Base-by-base conservation (phyloP, 2,888 invertebrate genomes). In the Acholoe squamosa region DNA sequence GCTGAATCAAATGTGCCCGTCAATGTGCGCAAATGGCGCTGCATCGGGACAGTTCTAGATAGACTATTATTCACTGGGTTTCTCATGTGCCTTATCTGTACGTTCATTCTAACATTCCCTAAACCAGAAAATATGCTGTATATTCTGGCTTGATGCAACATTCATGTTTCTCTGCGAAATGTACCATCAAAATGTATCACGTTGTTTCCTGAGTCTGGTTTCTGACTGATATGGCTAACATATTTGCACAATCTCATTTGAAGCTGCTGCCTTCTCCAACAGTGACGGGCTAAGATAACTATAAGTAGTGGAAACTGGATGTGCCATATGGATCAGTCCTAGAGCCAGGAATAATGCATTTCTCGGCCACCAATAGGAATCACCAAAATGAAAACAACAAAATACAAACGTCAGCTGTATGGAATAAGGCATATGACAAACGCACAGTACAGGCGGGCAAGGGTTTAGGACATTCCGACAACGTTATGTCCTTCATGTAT, bases 101-200 rank as follows among this genome's bases (percentile, higher is more conserved):
- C 84, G n/a, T 84, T 84, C 84, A 51, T 84, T 25, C 43, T 84
- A 1, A 84, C 84, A 51, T 84, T 84, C 84, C 84, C 84, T 34
- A 84, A 84, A 25, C 84, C 84, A 43, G 84, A 84, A 28, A 84
- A 84, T 22, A 84, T 84, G 84, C 84, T 84, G 34, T 84, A 84
- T 84, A 84, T 84, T 34, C 51, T 84, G n/a, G 84, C 84, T 43
- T 84, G 51, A 84, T 84, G 43, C 34, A 12, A 7, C 14, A 34
- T 1, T 34, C 84, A n/a, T 5, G 14, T 34, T 3, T 71, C 28
- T 28, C 25, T 71, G 7, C 19, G 5, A 71, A 28, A 71, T 31
- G 71, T 25, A 7, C 25, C 31, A 28, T 28, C n/a, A 1, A 14
- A 28, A 25, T 14, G 71, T 71, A 28, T 71, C 71, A 28, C n/a